phyloP scores from a whole-genome alignment of 2,888 invertebrate genomes.

The Marasmarcha lunaedactyla region DNA sequence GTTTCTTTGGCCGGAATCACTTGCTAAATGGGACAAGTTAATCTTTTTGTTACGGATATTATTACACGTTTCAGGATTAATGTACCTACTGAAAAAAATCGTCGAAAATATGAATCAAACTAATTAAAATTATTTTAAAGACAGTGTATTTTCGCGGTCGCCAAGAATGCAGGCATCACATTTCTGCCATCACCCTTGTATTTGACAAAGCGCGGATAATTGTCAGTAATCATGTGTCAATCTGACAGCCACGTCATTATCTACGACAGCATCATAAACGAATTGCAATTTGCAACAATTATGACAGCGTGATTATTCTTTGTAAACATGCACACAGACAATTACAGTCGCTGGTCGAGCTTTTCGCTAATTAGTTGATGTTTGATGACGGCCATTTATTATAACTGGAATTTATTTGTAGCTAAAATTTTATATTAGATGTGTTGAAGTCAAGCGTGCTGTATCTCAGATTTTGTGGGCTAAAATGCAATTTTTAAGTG shows the following conservation, averaged over 20 bases:
- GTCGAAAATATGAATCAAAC: too few relatives aligned
- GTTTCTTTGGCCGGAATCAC: neutral
- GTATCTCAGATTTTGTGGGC: too few relatives aligned
- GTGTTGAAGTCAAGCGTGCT: too few relatives aligned
- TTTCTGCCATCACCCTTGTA: neutral
- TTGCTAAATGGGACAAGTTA: neutral
- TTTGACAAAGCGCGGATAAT: conserved; percentile 5
- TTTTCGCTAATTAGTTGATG: conserved; percentile 17
- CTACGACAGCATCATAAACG: conserved; percentile 15
- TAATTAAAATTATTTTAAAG: too few relatives aligned
- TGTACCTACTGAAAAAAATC: too few relatives aligned
- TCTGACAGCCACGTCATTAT: conserved; percentile 27
- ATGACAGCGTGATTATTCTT: conserved; percentile 18
- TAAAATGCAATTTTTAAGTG: too few relatives aligned
- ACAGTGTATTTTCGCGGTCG: too few relatives aligned
- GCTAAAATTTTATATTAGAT: too few relatives aligned
- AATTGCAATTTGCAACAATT: conserved; percentile 28
- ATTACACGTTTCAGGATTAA: too few relatives aligned
- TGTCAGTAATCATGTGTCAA: conserved; percentile 25
- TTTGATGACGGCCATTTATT: conserved; percentile 6
- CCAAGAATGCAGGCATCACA: neutral
- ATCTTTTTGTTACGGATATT: too few relatives aligned
- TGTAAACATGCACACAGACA: conserved; percentile 17
- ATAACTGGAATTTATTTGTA: too few relatives aligned
- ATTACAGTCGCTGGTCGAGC: conserved; percentile 16